phyloP scores from a whole-genome alignment of 2,888 invertebrate species.

The Pilophorus perplexus region DNA sequence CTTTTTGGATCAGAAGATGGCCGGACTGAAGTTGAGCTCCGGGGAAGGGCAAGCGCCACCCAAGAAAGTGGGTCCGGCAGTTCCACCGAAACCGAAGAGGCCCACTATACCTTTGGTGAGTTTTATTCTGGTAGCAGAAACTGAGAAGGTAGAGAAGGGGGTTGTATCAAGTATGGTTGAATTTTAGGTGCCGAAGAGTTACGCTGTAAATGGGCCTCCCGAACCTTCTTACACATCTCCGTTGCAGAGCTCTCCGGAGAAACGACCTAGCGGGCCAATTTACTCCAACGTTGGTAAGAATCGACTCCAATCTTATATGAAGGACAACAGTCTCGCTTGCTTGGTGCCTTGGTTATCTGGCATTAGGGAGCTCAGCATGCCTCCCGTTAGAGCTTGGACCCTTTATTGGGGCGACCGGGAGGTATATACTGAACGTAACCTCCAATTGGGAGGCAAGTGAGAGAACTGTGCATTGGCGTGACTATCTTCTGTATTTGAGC shows the following conservation, averaged over 20 bases:
- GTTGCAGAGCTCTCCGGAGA: slow-evolving; percentile 55
- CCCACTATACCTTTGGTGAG: slow-evolving; percentile 59
- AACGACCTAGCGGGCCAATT: slow-evolving; percentile 51
- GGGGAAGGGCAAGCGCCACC: slow-evolving; percentile 45
- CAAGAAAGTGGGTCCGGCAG: slow-evolving; percentile 71
- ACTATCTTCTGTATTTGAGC: too few relatives aligned
- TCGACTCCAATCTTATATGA: too few relatives aligned
- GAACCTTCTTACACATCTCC: slow-evolving; percentile 75
- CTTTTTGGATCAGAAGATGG: slow-evolving; percentile 48
- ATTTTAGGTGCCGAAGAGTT: slow-evolving; percentile 70
- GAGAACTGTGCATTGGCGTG: too few relatives aligned
- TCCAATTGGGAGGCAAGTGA: too few relatives aligned
- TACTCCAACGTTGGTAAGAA: slow-evolving; percentile 52
- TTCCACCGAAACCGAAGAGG: slow-evolving; percentile 76
- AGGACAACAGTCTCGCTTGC: too few relatives aligned
- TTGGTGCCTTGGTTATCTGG: too few relatives aligned
- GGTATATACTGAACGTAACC: too few relatives aligned
- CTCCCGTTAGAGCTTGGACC: too few relatives aligned
- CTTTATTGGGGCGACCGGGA: too few relatives aligned
- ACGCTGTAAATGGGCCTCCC: slow-evolving; percentile 64
- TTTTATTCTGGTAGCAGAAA: background rate
- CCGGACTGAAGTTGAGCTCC: slow-evolving; percentile 47
- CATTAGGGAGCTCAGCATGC: too few relatives aligned
- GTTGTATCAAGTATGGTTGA: background rate
- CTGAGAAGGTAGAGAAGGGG: too few relatives aligned